Evolutionary conservation across 2,113 vertebrate species (phyloP), one percentile per base, ranked within the genome.

Genomic region (Spermophilus dauricus): DNA sequence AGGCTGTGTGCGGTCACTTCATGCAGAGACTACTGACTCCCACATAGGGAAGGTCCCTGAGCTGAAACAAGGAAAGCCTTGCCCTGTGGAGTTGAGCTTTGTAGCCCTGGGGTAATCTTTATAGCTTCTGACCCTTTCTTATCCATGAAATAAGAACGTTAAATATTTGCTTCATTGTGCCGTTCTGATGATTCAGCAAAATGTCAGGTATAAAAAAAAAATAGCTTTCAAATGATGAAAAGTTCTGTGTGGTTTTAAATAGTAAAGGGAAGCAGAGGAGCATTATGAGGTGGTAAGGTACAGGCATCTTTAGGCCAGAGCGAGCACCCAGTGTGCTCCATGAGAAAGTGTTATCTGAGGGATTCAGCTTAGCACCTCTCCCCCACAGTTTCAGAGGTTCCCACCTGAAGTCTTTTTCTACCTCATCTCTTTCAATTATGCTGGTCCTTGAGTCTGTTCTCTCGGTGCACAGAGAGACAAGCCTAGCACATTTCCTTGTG

Each of bases 171-270:
- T 72, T 89, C 80, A 8, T 2, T 42, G 67, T 51, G 34, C 72
- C 51, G 10, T 75, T 69, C n/a, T 26, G 39, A 75, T 6, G 16
- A 83, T 45, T 91, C 72, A 81, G 30, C 48, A 89, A 92, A 77
- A 63, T 53, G 28, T 28, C 45, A 72, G 30, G 12, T 58, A 34
- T 70, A 75, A 86, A 45, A 81, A 89, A 88, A 88, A 97, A 72
- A 28, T 85, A 34, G 4, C 75, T 86, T 90, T 89, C 56, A 77
- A 80, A 26, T 32, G 42, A 88, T 91, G 42, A 48, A 32, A 84
- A 88, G 42, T 39, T 42, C 67, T n/a, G 61, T 37, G 11, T 37
- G 61, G 58, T 65, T 86, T 94, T 86, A 32, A 83, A 30, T 61
- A 65, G 87, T 18, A 83, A 45, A 87, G 28, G 56, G 56, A 65